A percentile compares a stretch with the other conserved stretches of the same genome.
phyloP scores from a whole-genome alignment of 2,797 vertebrate genomes.

The Notoglanidium macrostoma region DNA sequence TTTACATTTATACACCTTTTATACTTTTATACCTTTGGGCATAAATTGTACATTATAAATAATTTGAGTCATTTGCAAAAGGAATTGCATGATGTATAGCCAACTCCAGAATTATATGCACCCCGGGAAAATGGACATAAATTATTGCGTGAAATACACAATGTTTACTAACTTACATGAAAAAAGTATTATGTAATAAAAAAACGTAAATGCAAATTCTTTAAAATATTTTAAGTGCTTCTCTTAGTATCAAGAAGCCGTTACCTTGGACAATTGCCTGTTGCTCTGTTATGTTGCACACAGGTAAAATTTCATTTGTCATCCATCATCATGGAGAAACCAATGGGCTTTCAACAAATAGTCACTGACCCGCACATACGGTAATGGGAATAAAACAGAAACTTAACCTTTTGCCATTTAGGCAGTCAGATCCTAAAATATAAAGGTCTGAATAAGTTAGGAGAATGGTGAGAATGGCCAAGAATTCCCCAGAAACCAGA shows the following conservation, averaged over 20 bases:
- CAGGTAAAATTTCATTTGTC: not conserved
- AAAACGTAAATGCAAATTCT: not conserved
- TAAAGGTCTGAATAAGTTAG: not conserved
- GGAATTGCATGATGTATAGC: not conserved
- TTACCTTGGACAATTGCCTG: not conserved
- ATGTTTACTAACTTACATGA: not conserved
- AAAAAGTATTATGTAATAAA: no score
- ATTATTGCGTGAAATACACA: not conserved
- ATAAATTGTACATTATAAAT: no score
- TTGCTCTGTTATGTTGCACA: not conserved
- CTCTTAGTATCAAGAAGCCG: not conserved
- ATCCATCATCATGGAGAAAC: not conserved
- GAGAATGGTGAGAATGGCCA: no score
- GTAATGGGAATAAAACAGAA: not conserved
- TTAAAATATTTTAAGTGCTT: not conserved
- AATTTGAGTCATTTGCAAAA: not conserved
- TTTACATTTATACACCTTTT: no score
- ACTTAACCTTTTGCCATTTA: not conserved
- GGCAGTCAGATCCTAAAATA: not conserved
- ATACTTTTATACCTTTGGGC: no score
- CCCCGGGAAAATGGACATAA: not conserved
- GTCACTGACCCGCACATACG: not conserved
- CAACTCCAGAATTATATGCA: not conserved
- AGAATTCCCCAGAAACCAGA: no score
- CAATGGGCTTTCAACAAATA: not conserved